A percentile compares a stretch with the other conserved stretches of the same genome.
phyloP scores from a whole-genome alignment of 2,797 vertebrate species.

The Pseudotriccus pelzelni region DNA sequence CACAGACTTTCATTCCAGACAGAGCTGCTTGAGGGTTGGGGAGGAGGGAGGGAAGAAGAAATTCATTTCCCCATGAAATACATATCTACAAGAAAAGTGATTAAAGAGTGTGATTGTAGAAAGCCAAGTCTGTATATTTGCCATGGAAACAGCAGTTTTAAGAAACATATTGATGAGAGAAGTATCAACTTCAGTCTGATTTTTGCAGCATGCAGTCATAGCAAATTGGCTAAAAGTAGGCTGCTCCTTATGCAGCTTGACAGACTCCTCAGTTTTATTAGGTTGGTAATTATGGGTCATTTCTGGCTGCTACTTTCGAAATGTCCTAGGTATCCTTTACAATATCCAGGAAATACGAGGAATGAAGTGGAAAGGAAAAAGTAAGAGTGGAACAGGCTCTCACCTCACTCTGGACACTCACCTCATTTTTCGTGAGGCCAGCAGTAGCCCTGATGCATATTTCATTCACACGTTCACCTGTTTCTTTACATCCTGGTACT shows the following conservation, averaged over 20 bases:
- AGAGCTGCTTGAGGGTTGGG: neutral
- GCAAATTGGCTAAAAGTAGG: neutral
- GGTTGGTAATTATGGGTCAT: neutral
- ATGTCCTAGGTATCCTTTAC: neutral
- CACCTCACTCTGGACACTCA: neutral
- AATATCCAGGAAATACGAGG: neutral
- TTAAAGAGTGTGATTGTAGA: neutral
- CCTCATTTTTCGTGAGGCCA: neutral
- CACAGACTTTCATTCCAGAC: neutral
- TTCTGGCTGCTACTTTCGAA: neutral
- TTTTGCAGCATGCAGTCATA: neutral
- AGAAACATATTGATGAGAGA: neutral
- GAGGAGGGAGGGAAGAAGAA: neutral
- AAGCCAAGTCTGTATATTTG: slow-evolving; percentile 8
- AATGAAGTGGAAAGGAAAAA: neutral
- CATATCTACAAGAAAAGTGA: neutral
- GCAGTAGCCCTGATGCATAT: neutral
- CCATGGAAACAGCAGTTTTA: slow-evolving; percentile 55
- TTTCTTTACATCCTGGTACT: neutral
- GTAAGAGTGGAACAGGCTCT: neutral
- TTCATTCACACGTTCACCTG: neutral
- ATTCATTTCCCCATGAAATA: neutral
- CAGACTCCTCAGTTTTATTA: neutral
- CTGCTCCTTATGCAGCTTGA: neutral
- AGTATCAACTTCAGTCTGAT: slow-evolving; percentile 5